Evolutionary conservation across 2,888 invertebrate genomes (phyloP).

Genomic region (Athalia circularis): DNA sequence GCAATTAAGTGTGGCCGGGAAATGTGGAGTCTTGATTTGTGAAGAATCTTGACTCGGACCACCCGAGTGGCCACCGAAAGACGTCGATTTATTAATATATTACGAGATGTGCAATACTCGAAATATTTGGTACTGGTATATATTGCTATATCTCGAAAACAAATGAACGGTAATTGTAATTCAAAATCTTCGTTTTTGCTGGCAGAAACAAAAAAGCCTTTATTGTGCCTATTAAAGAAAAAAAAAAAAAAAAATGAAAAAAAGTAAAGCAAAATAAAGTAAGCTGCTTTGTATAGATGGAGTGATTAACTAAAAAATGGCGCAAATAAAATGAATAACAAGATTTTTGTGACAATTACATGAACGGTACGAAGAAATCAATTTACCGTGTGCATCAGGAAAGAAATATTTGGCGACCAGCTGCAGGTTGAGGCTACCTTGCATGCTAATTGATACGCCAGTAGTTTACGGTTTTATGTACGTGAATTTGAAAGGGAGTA

Average conservation of each 20-base stretch:
- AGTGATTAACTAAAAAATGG: slow-evolving; percentile 32
- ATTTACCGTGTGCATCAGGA: no score
- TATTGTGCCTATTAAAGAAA: slow-evolving; percentile 66
- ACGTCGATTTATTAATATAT: background rate
- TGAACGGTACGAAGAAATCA: slow-evolving; percentile 4
- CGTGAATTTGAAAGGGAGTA: background rate
- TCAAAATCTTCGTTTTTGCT: slow-evolving; percentile 61
- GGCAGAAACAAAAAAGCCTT: slow-evolving; percentile 65
- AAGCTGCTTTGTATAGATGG: slow-evolving; percentile 54
- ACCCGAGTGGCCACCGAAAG: background rate
- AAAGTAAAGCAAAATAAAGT: slow-evolving; percentile 49
- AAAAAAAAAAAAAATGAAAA: slow-evolving; percentile 51
- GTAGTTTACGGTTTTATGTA: background rate
- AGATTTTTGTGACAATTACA: slow-evolving; percentile 44
- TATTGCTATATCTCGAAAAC: background rate
- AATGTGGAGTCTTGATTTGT: no score
- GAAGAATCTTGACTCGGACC: background rate
- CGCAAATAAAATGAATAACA: slow-evolving; percentile 21
- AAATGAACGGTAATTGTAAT: slow-evolving; percentile 29
- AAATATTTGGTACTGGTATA: no score
- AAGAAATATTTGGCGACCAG: background rate
- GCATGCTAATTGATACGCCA: background rate
- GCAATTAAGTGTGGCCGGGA: no score
- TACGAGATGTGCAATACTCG: background rate
- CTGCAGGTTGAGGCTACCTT: background rate